phyloP scores from a whole-genome alignment of 1,140 invertebrate species.

The Rhopalosiphum maidis region DNA sequence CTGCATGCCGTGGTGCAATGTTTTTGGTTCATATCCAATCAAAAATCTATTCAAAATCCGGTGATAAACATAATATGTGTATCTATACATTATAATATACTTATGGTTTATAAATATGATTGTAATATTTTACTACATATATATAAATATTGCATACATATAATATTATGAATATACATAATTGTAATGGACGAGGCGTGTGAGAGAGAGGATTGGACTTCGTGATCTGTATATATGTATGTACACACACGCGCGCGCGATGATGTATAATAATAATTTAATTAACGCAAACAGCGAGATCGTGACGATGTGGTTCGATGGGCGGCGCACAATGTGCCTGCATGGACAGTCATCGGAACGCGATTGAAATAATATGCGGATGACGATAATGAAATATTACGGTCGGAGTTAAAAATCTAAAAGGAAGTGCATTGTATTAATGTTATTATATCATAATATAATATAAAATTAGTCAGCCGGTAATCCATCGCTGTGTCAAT shows the following conservation, averaged over 20 bases:
- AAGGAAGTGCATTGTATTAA: background rate
- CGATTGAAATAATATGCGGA: background rate
- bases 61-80: background rate
- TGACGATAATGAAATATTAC: background rate
- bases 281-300: background rate
- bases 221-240: background rate
- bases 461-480: background rate
- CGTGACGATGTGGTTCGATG: slow-evolving; percentile 4
- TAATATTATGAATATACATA: background rate
- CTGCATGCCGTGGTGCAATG: background rate
- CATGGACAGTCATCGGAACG: background rate
- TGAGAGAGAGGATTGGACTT: slow-evolving; percentile 1
- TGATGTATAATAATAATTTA: background rate
- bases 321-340: background rate
- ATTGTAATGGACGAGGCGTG: background rate
- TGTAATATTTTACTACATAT: background rate
- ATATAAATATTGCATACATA: background rate
- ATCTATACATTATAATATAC: background rate
- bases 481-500: background rate
- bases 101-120: background rate
- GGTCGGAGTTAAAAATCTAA: background rate
- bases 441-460: background rate
- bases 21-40: background rate
- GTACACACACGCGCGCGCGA: background rate
- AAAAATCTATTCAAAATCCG: background rate